These are phyloP conservation scores for Conus ventricosus DNA, from an alignment of 1,140 invertebrate species.

Conservation along the genomic window DNA sequence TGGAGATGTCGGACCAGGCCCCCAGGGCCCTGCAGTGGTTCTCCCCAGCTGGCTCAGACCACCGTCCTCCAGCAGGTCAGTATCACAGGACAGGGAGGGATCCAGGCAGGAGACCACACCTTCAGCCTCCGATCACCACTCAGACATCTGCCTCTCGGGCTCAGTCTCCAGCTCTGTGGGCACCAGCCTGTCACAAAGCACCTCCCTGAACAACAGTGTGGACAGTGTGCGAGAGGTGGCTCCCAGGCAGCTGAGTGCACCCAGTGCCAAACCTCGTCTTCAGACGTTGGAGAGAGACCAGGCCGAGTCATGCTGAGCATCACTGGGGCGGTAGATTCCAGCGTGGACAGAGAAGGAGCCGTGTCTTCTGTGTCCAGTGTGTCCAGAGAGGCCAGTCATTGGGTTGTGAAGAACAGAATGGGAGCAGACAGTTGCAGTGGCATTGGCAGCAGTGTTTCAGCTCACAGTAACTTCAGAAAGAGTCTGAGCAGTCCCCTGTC, in stretches of 20 bases:
- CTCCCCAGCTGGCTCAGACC: slow-evolving; percentile 16
- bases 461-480: background rate
- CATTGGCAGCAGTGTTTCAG: slow-evolving; percentile 6
- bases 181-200: background rate
- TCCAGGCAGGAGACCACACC: background rate
- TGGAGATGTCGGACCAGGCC: background rate
- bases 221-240: background rate
- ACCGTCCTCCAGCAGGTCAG: background rate
- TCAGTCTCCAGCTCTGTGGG: slow-evolving; percentile 4
- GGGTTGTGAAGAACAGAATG: background rate
- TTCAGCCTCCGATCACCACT: too few relatives aligned
- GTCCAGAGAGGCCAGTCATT: background rate
- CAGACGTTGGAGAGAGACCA: background rate
- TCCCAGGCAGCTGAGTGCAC: background rate
- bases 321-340: background rate
- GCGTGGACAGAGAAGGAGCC: background rate
- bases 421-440: slow-evolving; percentile 15
- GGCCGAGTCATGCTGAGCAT: slow-evolving; percentile 17
- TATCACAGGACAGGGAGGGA: background rate
- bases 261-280: background rate
- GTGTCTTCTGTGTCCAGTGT: background rate
- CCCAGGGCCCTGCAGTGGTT: background rate
- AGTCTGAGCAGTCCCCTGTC: background rate
- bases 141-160: slow-evolving; percentile 3
- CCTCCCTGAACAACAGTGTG: background rate